Evolutionary conservation across 2,797 vertebrate genomes (phyloP).

Genomic region (Acridotheres tristis): DNA sequence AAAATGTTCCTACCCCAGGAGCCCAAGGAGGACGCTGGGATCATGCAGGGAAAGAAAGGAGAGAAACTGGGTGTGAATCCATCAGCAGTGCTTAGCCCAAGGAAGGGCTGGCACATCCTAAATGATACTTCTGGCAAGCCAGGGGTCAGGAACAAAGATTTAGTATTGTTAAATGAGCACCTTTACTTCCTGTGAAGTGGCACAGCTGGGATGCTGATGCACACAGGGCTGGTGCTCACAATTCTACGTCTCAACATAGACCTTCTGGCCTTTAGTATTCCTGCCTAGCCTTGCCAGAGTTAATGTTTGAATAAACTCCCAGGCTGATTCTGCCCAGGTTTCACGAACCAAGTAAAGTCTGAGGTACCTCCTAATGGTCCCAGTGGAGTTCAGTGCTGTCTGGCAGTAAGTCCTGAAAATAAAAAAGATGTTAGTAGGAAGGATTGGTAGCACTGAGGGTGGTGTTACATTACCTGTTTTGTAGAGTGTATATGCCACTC

Average conservation of each 20-base stretch:
- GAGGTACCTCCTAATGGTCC: neutral
- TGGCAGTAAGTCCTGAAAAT: neutral
- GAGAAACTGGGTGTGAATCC: neutral
- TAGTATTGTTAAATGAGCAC: neutral
- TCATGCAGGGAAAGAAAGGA: neutral
- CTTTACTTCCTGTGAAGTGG: neutral
- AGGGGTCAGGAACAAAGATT: neutral
- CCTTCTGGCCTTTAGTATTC: neutral
- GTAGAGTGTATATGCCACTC: accelerated
- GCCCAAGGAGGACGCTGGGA: neutral
- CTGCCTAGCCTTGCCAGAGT: neutral
- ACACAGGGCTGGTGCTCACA: neutral
- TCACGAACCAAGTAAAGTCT: neutral
- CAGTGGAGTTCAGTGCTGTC: neutral
- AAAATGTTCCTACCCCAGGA: neutral
- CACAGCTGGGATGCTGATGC: neutral
- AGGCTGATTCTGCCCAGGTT: neutral
- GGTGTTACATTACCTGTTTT: neutral
- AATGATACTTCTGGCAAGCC: neutral
- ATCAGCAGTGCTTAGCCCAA: neutral
- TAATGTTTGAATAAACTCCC: neutral
- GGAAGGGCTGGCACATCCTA: neutral
- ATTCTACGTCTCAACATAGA: neutral
- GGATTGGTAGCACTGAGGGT: neutral
- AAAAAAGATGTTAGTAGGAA: neutral